Evolutionary conservation across 2,888 invertebrate genomes (phyloP).

Genomic region (Ormyrus thymus): DNA sequence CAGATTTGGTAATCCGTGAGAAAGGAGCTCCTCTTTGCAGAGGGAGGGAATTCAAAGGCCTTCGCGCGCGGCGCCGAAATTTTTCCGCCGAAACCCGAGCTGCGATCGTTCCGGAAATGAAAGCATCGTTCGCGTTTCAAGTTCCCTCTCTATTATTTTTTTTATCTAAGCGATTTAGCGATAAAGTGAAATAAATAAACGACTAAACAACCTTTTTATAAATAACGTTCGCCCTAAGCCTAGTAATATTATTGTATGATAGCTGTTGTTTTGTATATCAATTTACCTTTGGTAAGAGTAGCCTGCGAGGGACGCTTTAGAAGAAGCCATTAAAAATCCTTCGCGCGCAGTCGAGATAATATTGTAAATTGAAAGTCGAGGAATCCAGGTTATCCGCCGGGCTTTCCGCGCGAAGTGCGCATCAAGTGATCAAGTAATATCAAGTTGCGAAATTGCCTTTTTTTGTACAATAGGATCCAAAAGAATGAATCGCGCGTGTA

Average conservation of each 20-base stretch:
- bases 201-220: conserved; percentile 20
- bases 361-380: conserved; percentile 19
- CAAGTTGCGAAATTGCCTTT: conserved; percentile 30
- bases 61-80: neutral
- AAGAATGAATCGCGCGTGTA: conserved; percentile 23
- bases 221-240: conserved; percentile 28
- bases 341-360: neutral
- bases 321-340: conserved; percentile 6
- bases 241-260: conserved; percentile 52
- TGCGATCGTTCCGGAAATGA: conserved; percentile 19
- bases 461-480: conserved; percentile 33
- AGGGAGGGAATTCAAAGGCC: conserved; percentile 3
- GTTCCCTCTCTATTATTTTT: neutral
- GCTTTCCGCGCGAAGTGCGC: conserved; percentile 10
- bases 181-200: conserved; percentile 13
- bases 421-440: conserved; percentile 35
- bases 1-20: conserved; percentile 31
- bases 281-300: conserved; percentile 3
- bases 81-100: neutral
- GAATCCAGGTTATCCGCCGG: conserved; percentile 13
- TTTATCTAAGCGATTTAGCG: conserved; percentile 3
- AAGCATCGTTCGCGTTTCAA: conserved; percentile 39
- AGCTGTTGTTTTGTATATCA: conserved; percentile 52
- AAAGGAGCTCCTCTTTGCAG: neutral
- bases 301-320: neutral